Evolutionary conservation across 2,888 invertebrate genomes (phyloP).

Genomic region (Torymus texanus): DNA sequence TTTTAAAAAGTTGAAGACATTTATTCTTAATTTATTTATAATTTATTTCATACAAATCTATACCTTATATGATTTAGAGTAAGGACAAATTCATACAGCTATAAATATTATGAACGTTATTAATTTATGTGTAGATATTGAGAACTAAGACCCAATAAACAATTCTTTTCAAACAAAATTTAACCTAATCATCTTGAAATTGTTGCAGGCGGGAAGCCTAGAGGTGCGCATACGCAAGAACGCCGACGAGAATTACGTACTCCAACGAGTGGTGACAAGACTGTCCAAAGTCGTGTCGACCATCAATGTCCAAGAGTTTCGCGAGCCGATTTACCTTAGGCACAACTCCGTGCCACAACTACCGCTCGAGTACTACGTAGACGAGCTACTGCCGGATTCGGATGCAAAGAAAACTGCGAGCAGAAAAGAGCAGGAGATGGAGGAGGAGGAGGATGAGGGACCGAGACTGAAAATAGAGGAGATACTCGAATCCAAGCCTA

Average conservation of each 20-base stretch:
- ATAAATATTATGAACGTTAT: too few relatives aligned
- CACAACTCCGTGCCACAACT: not conserved
- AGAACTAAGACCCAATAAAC: too few relatives aligned
- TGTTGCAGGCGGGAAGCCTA: conserved; percentile 76
- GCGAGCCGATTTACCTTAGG: conserved; percentile 44
- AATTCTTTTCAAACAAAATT: too few relatives aligned
- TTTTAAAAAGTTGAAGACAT: too few relatives aligned
- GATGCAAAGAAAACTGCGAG: not conserved
- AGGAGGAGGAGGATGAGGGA: not conserved
- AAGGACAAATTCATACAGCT: too few relatives aligned
- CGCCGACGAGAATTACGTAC: conserved; percentile 80
- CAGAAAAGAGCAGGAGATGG: not conserved
- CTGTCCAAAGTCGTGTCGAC: conserved; percentile 77
- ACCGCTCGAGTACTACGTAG: conserved; percentile 63
- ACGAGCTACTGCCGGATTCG: conserved; percentile 60
- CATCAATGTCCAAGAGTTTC: conserved; percentile 78
- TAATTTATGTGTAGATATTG: too few relatives aligned
- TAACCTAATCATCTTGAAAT: not conserved
- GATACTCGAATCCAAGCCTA: conserved; percentile 1
- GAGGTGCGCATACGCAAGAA: conserved; percentile 79
- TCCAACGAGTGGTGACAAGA: conserved; percentile 78
- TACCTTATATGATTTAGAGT: too few relatives aligned
- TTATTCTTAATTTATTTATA: too few relatives aligned
- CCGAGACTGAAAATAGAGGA: conserved; percentile 24
- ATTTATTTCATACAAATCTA: too few relatives aligned